A percentile compares a stretch with the other conserved stretches of the same genome.
phyloP scores from a whole-genome alignment of 1,140 invertebrate genomes.

The Scylla paramamosain region DNA sequence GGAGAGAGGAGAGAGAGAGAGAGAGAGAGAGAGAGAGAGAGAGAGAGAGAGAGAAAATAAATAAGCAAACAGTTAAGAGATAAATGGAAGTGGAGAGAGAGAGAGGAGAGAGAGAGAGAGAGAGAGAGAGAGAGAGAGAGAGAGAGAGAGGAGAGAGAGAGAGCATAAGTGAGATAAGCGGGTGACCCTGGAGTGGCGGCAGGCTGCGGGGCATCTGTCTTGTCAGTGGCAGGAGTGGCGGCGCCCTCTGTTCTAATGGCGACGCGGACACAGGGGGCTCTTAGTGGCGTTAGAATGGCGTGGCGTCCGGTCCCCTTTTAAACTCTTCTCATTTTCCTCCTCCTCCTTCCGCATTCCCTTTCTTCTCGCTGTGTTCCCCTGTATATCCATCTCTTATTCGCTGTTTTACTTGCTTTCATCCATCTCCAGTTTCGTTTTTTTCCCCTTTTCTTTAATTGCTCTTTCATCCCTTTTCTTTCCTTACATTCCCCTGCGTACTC shows the following conservation, averaged over 20 bases:
- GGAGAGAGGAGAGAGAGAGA: background rate
- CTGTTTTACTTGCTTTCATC: too few relatives aligned
- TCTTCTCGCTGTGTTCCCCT: too few relatives aligned
- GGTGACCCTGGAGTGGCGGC: background rate
- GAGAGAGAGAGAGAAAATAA: background rate
- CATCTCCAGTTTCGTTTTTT: too few relatives aligned
- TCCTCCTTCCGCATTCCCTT: too few relatives aligned
- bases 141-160: constrained; percentile 18
- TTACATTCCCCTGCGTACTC: too few relatives aligned
- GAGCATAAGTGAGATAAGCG: background rate
- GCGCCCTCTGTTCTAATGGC: background rate
- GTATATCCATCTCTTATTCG: too few relatives aligned
- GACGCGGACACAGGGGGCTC: too few relatives aligned
- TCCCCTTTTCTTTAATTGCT: too few relatives aligned
- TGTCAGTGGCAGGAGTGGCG: background rate
- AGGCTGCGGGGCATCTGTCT: background rate
- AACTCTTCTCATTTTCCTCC: too few relatives aligned
- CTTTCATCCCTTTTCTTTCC: too few relatives aligned
- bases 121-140: background rate
- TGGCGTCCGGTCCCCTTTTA: too few relatives aligned
- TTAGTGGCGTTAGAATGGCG: too few relatives aligned
- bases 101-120: background rate
- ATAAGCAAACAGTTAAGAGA: background rate
- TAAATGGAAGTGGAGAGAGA: background rate
- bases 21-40: background rate